Evolutionary conservation across 2,113 vertebrate genomes (phyloP).

Genomic region (Leuciscus idus): DNA sequence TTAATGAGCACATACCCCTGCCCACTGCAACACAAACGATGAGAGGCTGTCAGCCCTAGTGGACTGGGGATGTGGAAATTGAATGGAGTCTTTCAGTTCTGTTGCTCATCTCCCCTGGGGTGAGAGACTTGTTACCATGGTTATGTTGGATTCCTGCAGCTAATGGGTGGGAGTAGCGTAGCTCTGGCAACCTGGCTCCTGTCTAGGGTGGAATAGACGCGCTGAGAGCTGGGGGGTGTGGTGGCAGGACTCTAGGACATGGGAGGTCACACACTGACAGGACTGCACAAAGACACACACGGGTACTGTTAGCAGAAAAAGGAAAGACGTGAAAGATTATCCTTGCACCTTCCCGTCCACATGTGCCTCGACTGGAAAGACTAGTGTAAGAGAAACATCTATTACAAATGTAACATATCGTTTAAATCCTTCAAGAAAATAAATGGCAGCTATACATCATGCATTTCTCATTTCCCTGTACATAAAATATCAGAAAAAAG

Average conservation of each 20-base stretch:
- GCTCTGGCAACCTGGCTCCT: conserved; percentile 80
- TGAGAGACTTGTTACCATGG: conserved; percentile 95
- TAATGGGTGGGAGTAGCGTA: conserved; percentile 88
- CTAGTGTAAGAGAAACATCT: neutral
- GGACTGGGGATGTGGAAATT: conserved; percentile 83
- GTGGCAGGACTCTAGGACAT: conserved; percentile 75
- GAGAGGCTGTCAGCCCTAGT: conserved; percentile 72
- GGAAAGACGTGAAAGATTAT: conserved; percentile 24
- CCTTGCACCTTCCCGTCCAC: neutral
- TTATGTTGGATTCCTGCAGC: conserved; percentile 91
- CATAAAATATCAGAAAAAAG: neutral
- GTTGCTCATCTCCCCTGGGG: conserved; percentile 86
- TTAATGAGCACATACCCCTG: conserved; percentile 66
- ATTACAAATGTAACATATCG: neutral
- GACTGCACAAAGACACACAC: conserved; percentile 34
- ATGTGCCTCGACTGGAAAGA: neutral
- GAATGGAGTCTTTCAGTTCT: conserved; percentile 86
- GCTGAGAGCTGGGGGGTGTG: conserved; percentile 75
- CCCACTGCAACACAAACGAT: conserved; percentile 65
- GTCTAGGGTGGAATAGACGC: conserved; percentile 79
- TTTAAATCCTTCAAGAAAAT: neutral
- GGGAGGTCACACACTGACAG: conserved; percentile 74
- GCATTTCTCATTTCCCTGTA: neutral
- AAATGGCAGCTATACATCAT: neutral
- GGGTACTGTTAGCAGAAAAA: neutral